Evolutionary conservation across 2,113 vertebrate species (phyloP).

Genomic region (Gallinago media): DNA sequence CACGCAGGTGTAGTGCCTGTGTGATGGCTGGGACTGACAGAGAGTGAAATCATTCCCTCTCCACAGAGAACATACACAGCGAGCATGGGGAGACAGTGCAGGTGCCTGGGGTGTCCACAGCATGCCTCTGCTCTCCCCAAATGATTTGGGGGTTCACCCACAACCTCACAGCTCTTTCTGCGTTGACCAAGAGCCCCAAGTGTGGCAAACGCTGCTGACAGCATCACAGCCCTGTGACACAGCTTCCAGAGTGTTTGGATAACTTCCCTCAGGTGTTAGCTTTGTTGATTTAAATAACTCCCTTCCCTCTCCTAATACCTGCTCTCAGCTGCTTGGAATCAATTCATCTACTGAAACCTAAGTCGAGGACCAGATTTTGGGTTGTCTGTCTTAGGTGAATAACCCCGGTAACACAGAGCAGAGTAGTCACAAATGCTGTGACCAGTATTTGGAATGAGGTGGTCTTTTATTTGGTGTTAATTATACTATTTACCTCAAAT

Average conservation of each 20-base stretch:
- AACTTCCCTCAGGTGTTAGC: background rate
- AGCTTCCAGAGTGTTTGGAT: background rate
- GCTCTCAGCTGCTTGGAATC: background rate
- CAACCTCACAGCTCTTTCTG: background rate
- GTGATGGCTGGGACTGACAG: background rate
- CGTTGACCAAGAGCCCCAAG: fast-evolving
- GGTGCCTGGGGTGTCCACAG: fast-evolving
- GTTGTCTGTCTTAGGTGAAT: background rate
- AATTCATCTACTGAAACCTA: background rate
- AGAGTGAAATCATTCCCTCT: background rate
- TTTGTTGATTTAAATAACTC: background rate
- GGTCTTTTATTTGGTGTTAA: background rate
- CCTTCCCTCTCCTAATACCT: background rate
- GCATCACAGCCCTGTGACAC: background rate
- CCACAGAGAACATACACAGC: fast-evolving
- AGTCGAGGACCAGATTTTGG: background rate
- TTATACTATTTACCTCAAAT: slow-evolving; percentile 23
- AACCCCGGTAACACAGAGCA: background rate
- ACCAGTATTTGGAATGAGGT: background rate
- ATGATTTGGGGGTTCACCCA: background rate
- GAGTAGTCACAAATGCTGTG: background rate
- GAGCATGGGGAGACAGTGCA: fast-evolving
- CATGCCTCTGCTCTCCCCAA: fast-evolving
- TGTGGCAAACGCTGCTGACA: background rate
- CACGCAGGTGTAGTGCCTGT: fast-evolving